Evolutionary conservation across 1,140 invertebrate genomes (phyloP), one percentile per base, ranked within the genome.

Genomic region (Phocides pigmalion): DNA sequence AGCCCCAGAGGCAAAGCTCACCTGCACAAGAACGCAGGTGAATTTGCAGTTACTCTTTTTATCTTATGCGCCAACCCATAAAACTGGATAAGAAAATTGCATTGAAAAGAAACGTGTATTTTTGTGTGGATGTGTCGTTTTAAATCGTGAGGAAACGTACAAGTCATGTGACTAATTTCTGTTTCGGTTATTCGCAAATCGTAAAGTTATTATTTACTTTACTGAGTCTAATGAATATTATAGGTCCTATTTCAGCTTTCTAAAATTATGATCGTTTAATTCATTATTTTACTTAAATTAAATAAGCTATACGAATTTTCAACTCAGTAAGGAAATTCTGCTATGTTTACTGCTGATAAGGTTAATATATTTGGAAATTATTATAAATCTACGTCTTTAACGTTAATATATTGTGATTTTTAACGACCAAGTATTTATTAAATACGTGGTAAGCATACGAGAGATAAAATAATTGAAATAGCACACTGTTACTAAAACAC

Each of bases 31-130:
- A 81, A 84, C 82, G 84, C 79, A 74, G 74, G 79, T 78, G 81
- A 81, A 88, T 88, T 88, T 84, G 79, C 79, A 87, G 77, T 84
- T 85, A 83, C 79, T 76, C 80, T 81, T 88, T 89, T 83, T 86
- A 87, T 84, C 68, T 81, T 64, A 64, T 68, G 65, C 70, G 74
- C 66, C 68, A 76, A 88, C 74, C 79, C 76, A 82, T 86, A 84
- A 86, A 82, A 65, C 69, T 66, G 71, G 76, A 83, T 79, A 79
- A 80, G 82, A 83, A 86, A 82, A 86, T 85, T 84, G 76, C 76
- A 83, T 76, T 72, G 70, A 81, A 81, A 64, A 70, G 64, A 74
- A 75, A 74, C 62, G 67, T 59, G 61, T 70, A 64, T 56, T 79
- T 72, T 64, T 62, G 47, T 6, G 9, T 6, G 20, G 39, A 39